phyloP scores from a whole-genome alignment of 2,888 invertebrate species.

The Idaea aversata region DNA sequence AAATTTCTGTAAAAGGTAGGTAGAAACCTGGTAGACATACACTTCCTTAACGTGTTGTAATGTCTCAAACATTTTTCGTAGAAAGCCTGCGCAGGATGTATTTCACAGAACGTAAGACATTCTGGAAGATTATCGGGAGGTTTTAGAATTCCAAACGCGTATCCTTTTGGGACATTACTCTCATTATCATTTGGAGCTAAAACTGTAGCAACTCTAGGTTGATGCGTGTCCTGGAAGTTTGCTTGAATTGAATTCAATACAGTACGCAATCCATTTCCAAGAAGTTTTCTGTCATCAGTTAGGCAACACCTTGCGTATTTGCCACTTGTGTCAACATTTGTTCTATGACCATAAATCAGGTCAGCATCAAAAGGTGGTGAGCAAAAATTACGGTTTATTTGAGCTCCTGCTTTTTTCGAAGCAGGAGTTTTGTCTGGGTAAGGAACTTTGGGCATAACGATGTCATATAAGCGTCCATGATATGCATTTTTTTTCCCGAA shows the following conservation, averaged over 20 bases:
- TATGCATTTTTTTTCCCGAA: constrained; percentile 54
- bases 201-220: constrained; percentile 58
- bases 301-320: constrained; percentile 68
- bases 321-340: constrained; percentile 68
- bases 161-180: constrained; percentile 64
- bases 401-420: constrained; percentile 45
- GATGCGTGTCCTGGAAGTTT: constrained; percentile 53
- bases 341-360: constrained; percentile 67
- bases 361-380: constrained; percentile 62
- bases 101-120: constrained; percentile 57
- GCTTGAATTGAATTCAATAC: constrained; percentile 62
- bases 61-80: constrained; percentile 67
- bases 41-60: constrained; percentile 63
- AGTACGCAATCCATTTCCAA: constrained; percentile 55
- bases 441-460: constrained; percentile 62
- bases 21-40: constrained; percentile 47
- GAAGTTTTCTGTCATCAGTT: constrained; percentile 53
- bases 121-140: constrained; percentile 68
- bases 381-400: constrained; percentile 55
- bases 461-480: constrained; percentile 57
- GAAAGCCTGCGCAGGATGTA: constrained; percentile 57
- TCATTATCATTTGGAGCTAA: constrained; percentile 75
- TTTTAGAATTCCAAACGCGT: constrained; percentile 64
- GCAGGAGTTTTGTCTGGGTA: constrained; percentile 51
- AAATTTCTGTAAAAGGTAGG: constrained; percentile 55